Base-by-base conservation (phyloP, 2,797 vertebrate genomes). In the Centropyge bicolor region DNA sequence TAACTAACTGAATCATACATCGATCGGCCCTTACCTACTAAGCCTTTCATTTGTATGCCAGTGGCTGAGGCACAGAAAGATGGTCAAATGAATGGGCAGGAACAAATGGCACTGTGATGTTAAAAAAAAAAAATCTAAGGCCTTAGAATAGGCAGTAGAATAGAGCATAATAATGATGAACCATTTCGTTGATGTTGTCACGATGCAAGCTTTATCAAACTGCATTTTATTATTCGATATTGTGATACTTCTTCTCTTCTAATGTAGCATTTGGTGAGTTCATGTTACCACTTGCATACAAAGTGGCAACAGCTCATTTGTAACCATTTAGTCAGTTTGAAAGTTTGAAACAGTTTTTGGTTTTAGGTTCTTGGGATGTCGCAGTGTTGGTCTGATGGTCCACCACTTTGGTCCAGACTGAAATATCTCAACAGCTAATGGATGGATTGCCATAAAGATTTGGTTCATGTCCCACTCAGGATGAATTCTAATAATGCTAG, bases 1-100 rank as follows among this genome's bases (percentile, higher is more conserved):
- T 68, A 79, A 86, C 54, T 83, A 82, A 86, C 60, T 86, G 74
- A 88, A 82, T 89, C 76, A 70, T 54, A 45, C 71, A 89, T 87
- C 70, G 80, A 91, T 88, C 22, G 45, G 31, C 52, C 40, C 31
- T 74, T 40, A 68, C 31, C 75, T 62, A 64, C 72, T 65, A 70
- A 81, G 83, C 62, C 62, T 78, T 83, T 80, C 65, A 86, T 84
- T 83, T 81, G 65, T 84, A 85, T 84, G 68, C 72, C 59, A 60
- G 48, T 8, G 41, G 55, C 51, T 62, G 62, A 68, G 63, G 35
- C 51, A 45, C 70, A 70, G 62, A 85, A 38, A 14, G 48, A 76
- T 52, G 63, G 46, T 71, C 20, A 68, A 80, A 85, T 72, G 60
- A 79, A 82, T 45, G 62, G 40, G 51, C 17, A 62, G 65, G 43